These are phyloP conservation scores for Hyperoplus lanceolatus DNA, from an alignment of 2,797 vertebrate genomes.

Conservation along the genomic window DNA sequence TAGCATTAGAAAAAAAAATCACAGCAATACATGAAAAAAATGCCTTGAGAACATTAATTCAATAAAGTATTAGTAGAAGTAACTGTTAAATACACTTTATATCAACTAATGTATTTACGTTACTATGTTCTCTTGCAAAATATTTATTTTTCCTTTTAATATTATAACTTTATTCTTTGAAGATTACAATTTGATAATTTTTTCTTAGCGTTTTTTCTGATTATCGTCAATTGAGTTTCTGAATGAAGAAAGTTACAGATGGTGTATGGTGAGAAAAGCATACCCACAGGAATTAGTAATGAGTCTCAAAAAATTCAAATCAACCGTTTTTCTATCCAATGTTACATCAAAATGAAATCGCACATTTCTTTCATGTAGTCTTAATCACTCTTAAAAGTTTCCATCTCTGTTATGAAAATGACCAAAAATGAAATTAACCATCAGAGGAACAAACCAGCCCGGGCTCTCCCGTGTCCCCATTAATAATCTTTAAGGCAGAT, in stretches of 20 bases:
- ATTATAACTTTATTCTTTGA: neutral
- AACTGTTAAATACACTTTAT: neutral
- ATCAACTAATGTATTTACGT: no score
- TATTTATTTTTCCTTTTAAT: neutral
- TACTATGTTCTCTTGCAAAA: neutral
- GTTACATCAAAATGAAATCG: neutral
- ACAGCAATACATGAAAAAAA: neutral
- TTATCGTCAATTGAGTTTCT: neutral
- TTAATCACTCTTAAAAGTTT: slow-evolving; percentile 21
- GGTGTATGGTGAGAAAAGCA: neutral
- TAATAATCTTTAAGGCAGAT: slow-evolving; percentile 62
- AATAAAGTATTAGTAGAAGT: neutral
- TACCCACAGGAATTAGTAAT: neutral
- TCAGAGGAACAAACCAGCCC: neutral
- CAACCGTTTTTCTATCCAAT: neutral
- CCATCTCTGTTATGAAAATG: slow-evolving; percentile 25
- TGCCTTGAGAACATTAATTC: neutral
- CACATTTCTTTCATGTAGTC: slow-evolving; percentile 9
- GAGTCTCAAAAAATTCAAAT: neutral
- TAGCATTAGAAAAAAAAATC: neutral
- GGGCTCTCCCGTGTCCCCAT: slow-evolving; percentile 38
- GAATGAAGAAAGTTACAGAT: neutral
- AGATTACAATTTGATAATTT: neutral
- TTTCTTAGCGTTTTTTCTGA: neutral
- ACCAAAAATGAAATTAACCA: slow-evolving; percentile 11